phyloP scores from a whole-genome alignment of 1,140 invertebrate species.

The Tetramorium parvispinum region DNA sequence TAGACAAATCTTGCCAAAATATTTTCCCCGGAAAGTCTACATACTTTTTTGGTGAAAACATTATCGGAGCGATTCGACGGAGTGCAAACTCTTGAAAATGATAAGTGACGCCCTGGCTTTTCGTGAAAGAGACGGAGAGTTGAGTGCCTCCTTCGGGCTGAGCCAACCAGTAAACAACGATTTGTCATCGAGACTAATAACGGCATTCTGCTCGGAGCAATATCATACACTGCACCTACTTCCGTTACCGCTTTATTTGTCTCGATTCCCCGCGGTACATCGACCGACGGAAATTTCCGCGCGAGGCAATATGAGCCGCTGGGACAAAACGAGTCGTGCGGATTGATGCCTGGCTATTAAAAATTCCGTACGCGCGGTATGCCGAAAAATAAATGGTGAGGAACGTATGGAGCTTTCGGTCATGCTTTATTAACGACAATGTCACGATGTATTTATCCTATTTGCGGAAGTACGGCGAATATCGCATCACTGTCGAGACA shows the following conservation, averaged over 20 bases:
- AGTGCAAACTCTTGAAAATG: slow-evolving; percentile 61
- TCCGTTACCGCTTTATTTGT: slow-evolving; percentile 58
- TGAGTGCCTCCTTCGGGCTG: slow-evolving; percentile 47
- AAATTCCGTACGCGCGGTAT: slow-evolving; percentile 43
- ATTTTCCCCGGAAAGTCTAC: slow-evolving; percentile 44
- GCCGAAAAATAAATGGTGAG: slow-evolving; percentile 46
- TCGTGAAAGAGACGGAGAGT: slow-evolving; percentile 38
- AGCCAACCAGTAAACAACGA: slow-evolving; percentile 72
- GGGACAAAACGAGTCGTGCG: slow-evolving; percentile 33
- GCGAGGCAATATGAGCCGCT: slow-evolving; percentile 46
- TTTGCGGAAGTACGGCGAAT: slow-evolving; percentile 49
- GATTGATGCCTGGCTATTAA: slow-evolving; percentile 56
- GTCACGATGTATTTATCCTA: slow-evolving; percentile 46
- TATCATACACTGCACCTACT: slow-evolving; percentile 57
- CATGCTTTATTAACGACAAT: slow-evolving; percentile 54
- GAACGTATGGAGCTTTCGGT: slow-evolving; percentile 23
- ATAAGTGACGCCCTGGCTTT: slow-evolving; percentile 61
- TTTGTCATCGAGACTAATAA: slow-evolving; percentile 73
- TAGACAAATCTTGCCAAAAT: slow-evolving; percentile 55
- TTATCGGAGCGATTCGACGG: slow-evolving; percentile 54
- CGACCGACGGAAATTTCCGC: slow-evolving; percentile 56
- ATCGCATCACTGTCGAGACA: slow-evolving; percentile 51
- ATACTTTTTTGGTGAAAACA: slow-evolving; percentile 50
- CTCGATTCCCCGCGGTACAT: slow-evolving; percentile 38
- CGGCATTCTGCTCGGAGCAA: slow-evolving; percentile 48